Conservation (phyloP, 2,113 vertebrate species). For the Grammomys surdaster region DNA sequence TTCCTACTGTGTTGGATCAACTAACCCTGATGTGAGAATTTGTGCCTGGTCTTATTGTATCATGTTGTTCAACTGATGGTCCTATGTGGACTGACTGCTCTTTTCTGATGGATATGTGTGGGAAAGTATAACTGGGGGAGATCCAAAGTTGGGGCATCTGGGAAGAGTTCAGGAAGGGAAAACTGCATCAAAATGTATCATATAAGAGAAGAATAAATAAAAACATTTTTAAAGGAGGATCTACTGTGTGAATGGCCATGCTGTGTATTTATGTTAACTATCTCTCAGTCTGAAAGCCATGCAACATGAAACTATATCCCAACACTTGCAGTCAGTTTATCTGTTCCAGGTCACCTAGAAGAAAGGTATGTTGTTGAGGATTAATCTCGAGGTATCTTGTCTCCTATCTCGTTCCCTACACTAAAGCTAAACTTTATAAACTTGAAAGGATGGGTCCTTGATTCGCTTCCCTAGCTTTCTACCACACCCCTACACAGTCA, state of each 20-base stretch:
- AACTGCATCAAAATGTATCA: background rate
- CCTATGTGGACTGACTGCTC: background rate
- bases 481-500: background rate
- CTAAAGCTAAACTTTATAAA: background rate
- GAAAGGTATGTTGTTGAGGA: background rate
- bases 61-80: background rate
- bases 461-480: accelerated
- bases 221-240: background rate
- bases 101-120: background rate
- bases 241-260: background rate
- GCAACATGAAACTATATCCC: background rate
- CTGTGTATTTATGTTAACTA: background rate
- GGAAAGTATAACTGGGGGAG: background rate
- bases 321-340: background rate
- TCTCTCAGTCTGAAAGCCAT: accelerated
- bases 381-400: too few species aligned
- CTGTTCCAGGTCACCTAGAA: background rate
- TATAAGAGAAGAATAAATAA: background rate
- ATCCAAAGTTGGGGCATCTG: accelerated
- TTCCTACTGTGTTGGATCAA: background rate
- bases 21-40: too few species aligned
- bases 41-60: background rate
- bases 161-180: background rate
- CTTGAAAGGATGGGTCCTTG: background rate
- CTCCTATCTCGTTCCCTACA: too few species aligned